Evolutionary conservation across 2,797 vertebrate genomes (phyloP), one percentile per base, ranked within the genome.

Genomic region (Anomalospiza imberbis): DNA sequence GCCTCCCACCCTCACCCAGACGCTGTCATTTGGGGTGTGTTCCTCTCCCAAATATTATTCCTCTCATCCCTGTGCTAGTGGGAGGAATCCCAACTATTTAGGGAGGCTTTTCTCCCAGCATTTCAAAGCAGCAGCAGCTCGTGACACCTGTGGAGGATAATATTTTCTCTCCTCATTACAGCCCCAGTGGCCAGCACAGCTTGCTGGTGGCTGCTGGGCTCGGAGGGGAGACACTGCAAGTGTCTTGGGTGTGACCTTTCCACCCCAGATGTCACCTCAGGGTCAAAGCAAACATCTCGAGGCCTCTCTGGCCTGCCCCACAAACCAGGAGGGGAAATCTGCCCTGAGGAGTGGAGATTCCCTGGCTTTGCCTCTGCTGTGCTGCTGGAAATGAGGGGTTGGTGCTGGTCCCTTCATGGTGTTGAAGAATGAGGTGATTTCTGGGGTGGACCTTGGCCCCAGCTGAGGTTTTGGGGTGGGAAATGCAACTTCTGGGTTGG

Each of bases 1-100:
- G 91, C 84, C 71, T 93, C 62, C 92, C 78, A 63, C 86, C 73
- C 94, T 86, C 81, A 71, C 54, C 28, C 57, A 71, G 67, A 57
- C 1, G 1, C 62, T 65, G 47, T 58, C 89, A 29, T 29, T 8
- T 0, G 11, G 94, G 91, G 86, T 67, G 84, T 92, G 86, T 80
- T 89, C 81, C 74, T 91, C 86, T 92, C 84, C 86, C 85, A 95
- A 26, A 91, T 89, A 63, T 94, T 95, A 77, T 88, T 95, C 62
- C 66, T 94, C 74, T 90, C 72, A 54, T 63, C 88, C 81, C 58
- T 58, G 2, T 17, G 63, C 77, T 57, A 51, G 2, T 76, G 28
- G 1, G 58, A 96, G 84, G 86, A 91, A 94, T 91, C 65, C 53
- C 72, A 92, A 12, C 53, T 91, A 88, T 92, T 95, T 91, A 63